Conservation (phyloP, 2,797 vertebrate genomes). For the Cyprinella venusta region DNA sequence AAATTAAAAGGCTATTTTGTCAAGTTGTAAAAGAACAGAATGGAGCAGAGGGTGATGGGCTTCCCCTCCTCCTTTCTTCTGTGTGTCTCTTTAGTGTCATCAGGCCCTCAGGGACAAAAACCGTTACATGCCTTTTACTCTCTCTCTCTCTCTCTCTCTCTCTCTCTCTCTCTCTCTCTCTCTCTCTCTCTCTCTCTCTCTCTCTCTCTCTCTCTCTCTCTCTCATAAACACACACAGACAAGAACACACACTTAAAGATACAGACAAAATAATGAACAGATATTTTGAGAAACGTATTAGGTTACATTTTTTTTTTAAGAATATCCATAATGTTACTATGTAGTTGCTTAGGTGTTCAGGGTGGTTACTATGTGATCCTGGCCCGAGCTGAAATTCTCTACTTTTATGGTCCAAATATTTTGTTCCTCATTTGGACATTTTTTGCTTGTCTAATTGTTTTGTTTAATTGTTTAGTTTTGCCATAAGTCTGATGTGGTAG, state of each 20-base stretch:
- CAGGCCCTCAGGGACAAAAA: conserved; percentile 70
- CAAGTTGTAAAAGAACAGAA: conserved; percentile 85
- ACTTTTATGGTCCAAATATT: not conserved
- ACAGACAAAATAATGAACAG: not conserved
- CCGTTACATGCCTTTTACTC: conserved; percentile 72
- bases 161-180: conserved; percentile 12
- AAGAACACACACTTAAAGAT: not conserved
- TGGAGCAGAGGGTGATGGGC: conserved; percentile 72
- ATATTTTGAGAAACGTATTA: not conserved
- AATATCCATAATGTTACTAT: too few relatives aligned
- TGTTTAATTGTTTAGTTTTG: not conserved
- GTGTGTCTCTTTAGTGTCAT: conserved; percentile 77
- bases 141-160: not conserved
- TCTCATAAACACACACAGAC: not conserved
- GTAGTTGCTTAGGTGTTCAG: not conserved
- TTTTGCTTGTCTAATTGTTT: not conserved
- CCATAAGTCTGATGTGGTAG: not conserved
- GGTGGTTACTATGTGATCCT: too few relatives aligned
- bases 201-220: conserved; percentile 49
- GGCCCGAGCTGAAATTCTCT: not conserved
- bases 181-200: not conserved
- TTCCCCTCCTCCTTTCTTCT: conserved; percentile 66
- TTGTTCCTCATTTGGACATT: not conserved
- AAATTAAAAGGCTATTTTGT: conserved; percentile 98
- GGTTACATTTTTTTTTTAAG: not conserved